Conservation (phyloP, 1,140 invertebrate species). For the Cardiocondyla obscurior region DNA sequence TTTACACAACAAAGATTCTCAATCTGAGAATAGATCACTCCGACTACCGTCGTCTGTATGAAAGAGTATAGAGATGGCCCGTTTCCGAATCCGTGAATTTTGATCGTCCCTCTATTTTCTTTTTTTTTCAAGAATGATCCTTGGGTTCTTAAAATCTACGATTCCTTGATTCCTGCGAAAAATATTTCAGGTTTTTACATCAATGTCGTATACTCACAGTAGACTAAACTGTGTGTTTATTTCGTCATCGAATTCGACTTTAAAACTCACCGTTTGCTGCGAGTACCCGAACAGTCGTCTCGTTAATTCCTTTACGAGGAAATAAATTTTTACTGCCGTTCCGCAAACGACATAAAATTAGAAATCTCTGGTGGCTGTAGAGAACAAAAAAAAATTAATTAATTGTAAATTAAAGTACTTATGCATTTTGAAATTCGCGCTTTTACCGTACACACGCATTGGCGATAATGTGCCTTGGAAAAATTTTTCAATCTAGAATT, state of each 20-base stretch:
- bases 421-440: too few relatives aligned
- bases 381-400: too few relatives aligned
- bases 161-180: not conserved
- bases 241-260: not conserved
- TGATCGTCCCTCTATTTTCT: not conserved
- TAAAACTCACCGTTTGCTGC: not conserved
- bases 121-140: not conserved
- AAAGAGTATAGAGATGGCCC: slow-evolving; percentile 27
- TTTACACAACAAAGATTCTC: slow-evolving; percentile 34
- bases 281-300: not conserved
- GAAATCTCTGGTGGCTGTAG: not conserved
- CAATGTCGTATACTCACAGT: not conserved
- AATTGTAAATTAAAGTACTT: too few relatives aligned
- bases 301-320: not conserved
- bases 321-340: slow-evolving; percentile 19
- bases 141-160: not conserved
- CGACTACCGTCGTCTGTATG: not conserved
- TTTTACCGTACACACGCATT: too few relatives aligned
- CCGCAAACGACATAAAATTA: not conserved
- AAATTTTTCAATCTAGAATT: too few relatives aligned
- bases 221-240: not conserved
- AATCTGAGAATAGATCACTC: slow-evolving; percentile 31
- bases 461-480: too few relatives aligned
- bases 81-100: not conserved
- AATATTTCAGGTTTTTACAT: not conserved